A percentile compares a stretch with the other conserved stretches of the same genome.
phyloP scores from a whole-genome alignment of 2,888 invertebrate genomes.

The Patella depressa region DNA sequence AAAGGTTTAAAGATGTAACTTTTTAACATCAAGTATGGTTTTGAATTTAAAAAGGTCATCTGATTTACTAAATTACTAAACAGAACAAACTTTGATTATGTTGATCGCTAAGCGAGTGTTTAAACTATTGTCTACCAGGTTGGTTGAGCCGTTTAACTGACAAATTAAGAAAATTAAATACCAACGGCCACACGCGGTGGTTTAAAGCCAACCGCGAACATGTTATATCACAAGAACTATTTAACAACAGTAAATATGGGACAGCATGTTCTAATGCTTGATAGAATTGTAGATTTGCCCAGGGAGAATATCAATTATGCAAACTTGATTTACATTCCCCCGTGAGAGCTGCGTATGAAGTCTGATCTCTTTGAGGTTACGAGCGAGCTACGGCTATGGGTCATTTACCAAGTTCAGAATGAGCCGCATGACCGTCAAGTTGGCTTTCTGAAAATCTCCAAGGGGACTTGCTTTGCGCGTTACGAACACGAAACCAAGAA shows the following conservation, averaged over 20 bases:
- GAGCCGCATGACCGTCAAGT: background rate
- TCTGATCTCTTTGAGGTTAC: constrained; percentile 5
- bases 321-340: constrained; percentile 6
- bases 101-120: too few relatives aligned
- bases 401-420: constrained; percentile 4
- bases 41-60: too few relatives aligned
- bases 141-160: too few relatives aligned
- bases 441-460: background rate
- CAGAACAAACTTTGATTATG: too few relatives aligned
- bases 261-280: background rate
- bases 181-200: too few relatives aligned
- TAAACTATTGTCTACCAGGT: too few relatives aligned
- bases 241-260: background rate
- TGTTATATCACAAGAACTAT: too few relatives aligned
- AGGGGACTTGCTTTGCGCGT: background rate
- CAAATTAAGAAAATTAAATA: too few relatives aligned
- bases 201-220: too few relatives aligned
- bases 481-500: background rate
- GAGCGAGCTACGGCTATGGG: background rate
- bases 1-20: too few relatives aligned
- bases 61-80: too few relatives aligned
- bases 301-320: constrained; percentile 8
- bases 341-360: background rate
- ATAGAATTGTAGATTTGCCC: background rate
- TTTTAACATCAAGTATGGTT: too few relatives aligned